Base-by-base conservation (phyloP, 1,140 invertebrate genomes). In the Plodia interpunctella region DNA sequence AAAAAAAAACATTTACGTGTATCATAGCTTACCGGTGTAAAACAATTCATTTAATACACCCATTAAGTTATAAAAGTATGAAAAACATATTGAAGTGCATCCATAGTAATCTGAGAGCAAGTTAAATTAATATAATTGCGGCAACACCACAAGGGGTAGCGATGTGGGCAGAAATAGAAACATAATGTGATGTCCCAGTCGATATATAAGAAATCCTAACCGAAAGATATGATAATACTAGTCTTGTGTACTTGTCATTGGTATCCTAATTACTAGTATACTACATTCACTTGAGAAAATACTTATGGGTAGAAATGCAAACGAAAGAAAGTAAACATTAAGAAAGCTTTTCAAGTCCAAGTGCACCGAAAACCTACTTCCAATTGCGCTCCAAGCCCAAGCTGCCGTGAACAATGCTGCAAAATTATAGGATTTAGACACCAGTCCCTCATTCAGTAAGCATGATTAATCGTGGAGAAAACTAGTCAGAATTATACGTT, bases 311-410 rank as follows among this genome's bases (percentile, higher is more conserved):
- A 32, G 3, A 9, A 32, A 32, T 9, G 30, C 1, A 32, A 32
- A 32, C 30, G 30, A 10, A 32, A 32, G 30, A 32, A 32, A 69
- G 53, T 61, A 49, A 67, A 59, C 65, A 64, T 44, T 72, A 82
- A 78, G 78, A 79, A 79, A 80, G 72, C 66, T 61, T 59, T 58
- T 44, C 59, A 62, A 68, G 71, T 78, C 71, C 62, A 68, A 65
- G 25, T 75, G 82, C 76, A 80, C 77, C 79, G 70, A 79, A 87
- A 86, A 86, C 85, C 84, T 78, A 83, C 80, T 83, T 85, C 72
- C 74, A 68, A 76, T 73, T 76, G 73, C 62, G 67, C 72, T 66
- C 59, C 60, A 58, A 78, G 70, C 60, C 58, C 60, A 65, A 53
- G 61, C 57, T 58, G 75, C 73, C 68, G 73, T 73, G 73, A 78